Conservation (phyloP, 2,888 invertebrate genomes). For the Eugnorisma glareosa region DNA sequence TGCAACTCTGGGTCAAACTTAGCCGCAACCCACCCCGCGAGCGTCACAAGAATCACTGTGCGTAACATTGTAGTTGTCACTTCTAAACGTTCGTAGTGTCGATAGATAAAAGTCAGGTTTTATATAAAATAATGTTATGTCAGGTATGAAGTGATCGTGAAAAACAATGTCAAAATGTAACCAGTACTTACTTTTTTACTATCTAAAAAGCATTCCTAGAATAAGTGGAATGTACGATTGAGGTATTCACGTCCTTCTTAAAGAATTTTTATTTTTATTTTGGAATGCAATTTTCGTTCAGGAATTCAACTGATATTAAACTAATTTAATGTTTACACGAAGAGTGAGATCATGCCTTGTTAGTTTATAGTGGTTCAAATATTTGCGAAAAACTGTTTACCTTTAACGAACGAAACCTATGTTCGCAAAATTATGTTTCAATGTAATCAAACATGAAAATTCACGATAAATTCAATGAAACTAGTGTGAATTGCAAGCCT, state of each 20-base stretch:
- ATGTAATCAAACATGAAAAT: too few relatives aligned
- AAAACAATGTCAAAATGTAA: background rate
- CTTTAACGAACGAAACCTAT: too few relatives aligned
- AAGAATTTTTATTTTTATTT: background rate
- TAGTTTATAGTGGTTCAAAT: too few relatives aligned
- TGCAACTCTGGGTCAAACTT: constrained; percentile 15
- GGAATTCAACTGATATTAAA: background rate
- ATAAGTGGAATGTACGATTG: background rate
- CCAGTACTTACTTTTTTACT: background rate
- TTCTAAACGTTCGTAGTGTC: background rate
- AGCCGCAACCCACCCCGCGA: background rate
- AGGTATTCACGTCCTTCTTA: background rate
- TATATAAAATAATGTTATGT: background rate
- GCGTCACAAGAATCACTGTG: constrained; percentile 14
- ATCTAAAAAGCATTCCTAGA: background rate
- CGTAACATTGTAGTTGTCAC: background rate
- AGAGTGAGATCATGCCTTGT: too few relatives aligned
- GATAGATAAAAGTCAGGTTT: background rate
- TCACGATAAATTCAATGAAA: too few relatives aligned
- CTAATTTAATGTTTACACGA: too few relatives aligned
- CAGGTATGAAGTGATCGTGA: background rate
- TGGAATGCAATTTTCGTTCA: background rate
- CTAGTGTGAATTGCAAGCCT: too few relatives aligned
- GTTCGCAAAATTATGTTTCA: too few relatives aligned
- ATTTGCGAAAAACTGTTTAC: too few relatives aligned